Conservation (phyloP, 92 coral and sea anemone genomes). For the Porites rus region DNA sequence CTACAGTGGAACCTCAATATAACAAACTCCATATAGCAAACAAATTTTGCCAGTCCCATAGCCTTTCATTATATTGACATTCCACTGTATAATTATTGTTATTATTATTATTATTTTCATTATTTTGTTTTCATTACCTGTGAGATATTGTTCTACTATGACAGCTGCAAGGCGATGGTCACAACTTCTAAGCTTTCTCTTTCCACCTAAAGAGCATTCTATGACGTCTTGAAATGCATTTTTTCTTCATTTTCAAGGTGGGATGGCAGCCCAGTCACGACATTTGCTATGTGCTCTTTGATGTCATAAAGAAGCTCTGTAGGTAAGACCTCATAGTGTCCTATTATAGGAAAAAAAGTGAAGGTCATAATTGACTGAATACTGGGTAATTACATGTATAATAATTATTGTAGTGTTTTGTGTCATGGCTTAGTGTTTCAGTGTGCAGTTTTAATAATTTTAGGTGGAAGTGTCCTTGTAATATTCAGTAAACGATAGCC, state of each 20-base stretch:
- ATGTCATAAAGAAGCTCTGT: slow-evolving; percentile 69
- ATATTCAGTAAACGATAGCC: neutral
- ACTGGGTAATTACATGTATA: neutral
- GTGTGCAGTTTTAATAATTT: neutral
- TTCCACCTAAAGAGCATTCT: slow-evolving; percentile 50
- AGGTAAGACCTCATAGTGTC: slow-evolving; percentile 65
- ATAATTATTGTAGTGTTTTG: neutral
- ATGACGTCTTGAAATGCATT: slow-evolving; percentile 12
- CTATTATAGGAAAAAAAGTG: neutral
- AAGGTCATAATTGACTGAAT: neutral
- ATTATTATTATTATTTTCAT: no score
- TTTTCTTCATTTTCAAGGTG: slow-evolving; percentile 49
- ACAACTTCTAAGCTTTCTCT: slow-evolving; percentile 47
- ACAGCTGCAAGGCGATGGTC: slow-evolving; percentile 66
- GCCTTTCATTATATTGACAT: no score
- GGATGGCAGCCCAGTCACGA: slow-evolving; percentile 46
- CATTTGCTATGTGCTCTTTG: slow-evolving; percentile 66
- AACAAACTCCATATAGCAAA: no score
- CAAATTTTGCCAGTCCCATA: no score
- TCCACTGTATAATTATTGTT: no score
- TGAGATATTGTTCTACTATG: slow-evolving; percentile 27
- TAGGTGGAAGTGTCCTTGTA: neutral
- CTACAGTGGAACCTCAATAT: no score
- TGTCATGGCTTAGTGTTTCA: no score
- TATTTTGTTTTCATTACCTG: neutral